Evolutionary conservation across 2,113 vertebrate genomes (phyloP), one percentile per base, ranked within the genome.

Genomic region (Petromus typicus): DNA sequence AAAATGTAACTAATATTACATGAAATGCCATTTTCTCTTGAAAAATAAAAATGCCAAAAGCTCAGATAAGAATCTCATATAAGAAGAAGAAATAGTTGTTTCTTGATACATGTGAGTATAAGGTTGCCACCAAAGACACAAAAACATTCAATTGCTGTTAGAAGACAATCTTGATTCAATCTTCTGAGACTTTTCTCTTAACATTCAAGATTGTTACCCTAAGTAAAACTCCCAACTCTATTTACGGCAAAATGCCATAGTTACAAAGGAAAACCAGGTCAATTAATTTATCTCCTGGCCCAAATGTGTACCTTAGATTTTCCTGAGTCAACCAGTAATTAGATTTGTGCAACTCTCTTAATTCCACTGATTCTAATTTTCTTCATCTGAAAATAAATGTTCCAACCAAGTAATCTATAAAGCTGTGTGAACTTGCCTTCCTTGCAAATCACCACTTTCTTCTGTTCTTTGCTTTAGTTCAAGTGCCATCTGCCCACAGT

Each of bases 1-100:
- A 93, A 85, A 86, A 71, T 78, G 75, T 61, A 86, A 96, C 13
- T 43, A 92, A 69, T 67, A 32, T 69, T 94, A 30, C 83, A 64
- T 94, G 69, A 93, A 91, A 76, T 66, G 73, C 2, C 73, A 27
- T 76, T 45, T 76, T 48, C 43, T 16, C 48, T 6, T 17, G 18
- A 12, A 59, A 11, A 83, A 78, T 25, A 67, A 91, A 90, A 86
- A 83, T 94, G 57, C 5, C 73, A 76, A 80, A 84, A 4, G 48
- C 43, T 91, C 63, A 83, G 86, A 86, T 83, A 10, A 5, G 14
- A 85, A 64, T 51, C 48, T 90, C 67, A 83, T 86, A 86, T 83
- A 7, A 5, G 14, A 85, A 64, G 51, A 67, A 6, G 11, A 86
- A 84, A 13, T 48, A 16, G 23, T 51, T 30, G 16, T 54, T 59